Evolutionary conservation across 2,888 invertebrate species (phyloP).

Genomic region (Chrysolina haemoptera): DNA sequence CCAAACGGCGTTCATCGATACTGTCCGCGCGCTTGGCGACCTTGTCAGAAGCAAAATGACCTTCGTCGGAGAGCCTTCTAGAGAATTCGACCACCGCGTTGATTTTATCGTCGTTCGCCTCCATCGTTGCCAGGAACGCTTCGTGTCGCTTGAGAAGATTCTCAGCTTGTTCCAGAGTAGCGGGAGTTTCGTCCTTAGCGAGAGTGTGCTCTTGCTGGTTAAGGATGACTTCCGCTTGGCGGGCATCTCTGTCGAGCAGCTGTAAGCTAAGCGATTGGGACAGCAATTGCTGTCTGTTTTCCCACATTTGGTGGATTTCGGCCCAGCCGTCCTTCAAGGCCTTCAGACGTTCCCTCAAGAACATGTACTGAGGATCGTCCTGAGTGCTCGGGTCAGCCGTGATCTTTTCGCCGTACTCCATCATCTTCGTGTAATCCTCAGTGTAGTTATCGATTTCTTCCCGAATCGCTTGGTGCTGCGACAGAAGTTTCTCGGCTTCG

Average conservation of each 20-base stretch:
- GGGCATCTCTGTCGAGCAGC: constrained; percentile 95
- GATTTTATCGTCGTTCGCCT: constrained; percentile 99
- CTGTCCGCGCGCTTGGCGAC: constrained; percentile 96
- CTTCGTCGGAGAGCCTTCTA: constrained; percentile 89
- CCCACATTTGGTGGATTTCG: constrained; percentile 99
- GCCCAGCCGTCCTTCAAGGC: constrained; percentile 99
- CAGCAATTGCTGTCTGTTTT: constrained; percentile 94
- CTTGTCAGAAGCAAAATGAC: constrained; percentile 97
- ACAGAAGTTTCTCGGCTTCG: constrained; percentile 96
- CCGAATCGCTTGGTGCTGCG: constrained; percentile 97
- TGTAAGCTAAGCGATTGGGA: constrained; percentile 96
- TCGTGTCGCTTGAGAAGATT: constrained; percentile 97
- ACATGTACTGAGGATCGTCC: constrained; percentile 99
- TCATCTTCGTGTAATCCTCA: constrained; percentile 97
- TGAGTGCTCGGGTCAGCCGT: constrained; percentile 90
- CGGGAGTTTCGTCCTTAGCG: constrained; percentile 95
- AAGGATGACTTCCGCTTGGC: constrained; percentile 97
- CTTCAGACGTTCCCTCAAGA: constrained; percentile 97
- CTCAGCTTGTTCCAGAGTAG: constrained; percentile 96
- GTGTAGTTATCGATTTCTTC: constrained; percentile 99
- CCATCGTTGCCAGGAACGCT: constrained; percentile 99
- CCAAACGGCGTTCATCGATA: constrained; percentile 90
- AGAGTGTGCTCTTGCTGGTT: constrained; percentile 98
- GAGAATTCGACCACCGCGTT: constrained; percentile 97
- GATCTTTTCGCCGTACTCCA: constrained; percentile 98